Evolutionary conservation across 35 echinoderm and acorn worm genomes (phyloP).

Genomic region (Hemicentrotus pulcherrimus): DNA sequence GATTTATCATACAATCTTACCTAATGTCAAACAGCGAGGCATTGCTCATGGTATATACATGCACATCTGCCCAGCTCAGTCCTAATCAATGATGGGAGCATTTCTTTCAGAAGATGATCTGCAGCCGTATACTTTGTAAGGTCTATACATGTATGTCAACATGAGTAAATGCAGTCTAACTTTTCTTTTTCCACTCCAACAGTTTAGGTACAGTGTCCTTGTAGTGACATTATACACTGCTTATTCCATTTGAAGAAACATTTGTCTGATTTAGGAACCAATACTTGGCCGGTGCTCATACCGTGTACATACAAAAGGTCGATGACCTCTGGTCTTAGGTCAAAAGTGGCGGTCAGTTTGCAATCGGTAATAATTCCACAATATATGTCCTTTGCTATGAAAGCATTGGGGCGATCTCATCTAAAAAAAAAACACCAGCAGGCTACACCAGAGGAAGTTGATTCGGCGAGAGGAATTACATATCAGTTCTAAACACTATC

Average conservation of each 20-base stretch:
- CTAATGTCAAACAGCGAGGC: neutral
- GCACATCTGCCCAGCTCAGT: neutral
- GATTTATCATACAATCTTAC: neutral
- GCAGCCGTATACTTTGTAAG: neutral
- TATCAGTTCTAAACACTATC: neutral
- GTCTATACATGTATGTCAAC: neutral
- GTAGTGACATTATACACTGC: neutral
- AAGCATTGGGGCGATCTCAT: neutral
- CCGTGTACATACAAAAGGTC: neutral
- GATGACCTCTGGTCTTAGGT: neutral
- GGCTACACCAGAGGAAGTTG: neutral
- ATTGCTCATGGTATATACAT: neutral
- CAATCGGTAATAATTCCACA: neutral
- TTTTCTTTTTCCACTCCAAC: neutral
- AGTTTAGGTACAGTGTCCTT: neutral
- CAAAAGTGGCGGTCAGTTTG: neutral
- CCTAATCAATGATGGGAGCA: neutral
- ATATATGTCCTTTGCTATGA: neutral
- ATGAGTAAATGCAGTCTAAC: neutral
- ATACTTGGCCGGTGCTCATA: neutral
- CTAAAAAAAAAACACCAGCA: too few species aligned
- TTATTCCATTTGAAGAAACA: slow-evolving; percentile 12
- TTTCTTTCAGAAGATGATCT: too few species aligned
- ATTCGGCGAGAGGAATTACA: neutral
- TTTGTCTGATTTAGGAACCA: neutral